A percentile compares a stretch with the other conserved stretches of the same genome.
Conservation (phyloP, 1,140 invertebrate genomes). For the Trialeurodes vaporariorum region DNA sequence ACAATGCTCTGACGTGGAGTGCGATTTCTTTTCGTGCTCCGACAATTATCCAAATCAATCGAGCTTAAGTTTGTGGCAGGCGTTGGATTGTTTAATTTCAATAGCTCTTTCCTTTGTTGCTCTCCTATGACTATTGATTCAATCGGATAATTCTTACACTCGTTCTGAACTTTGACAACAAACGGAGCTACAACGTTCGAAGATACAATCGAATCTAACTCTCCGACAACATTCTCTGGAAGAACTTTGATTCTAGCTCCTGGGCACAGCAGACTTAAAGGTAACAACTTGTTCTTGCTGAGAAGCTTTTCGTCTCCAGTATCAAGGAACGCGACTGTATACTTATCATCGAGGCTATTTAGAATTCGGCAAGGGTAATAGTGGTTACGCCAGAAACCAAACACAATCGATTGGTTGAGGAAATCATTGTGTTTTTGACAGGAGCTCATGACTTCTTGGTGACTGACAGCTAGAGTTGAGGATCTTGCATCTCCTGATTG, state of each 20-base stretch:
- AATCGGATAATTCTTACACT: background rate
- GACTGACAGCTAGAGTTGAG: background rate
- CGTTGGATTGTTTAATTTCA: background rate
- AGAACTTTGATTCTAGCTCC: no score
- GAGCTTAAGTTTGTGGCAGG: background rate
- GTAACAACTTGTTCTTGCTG: background rate
- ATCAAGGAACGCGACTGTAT: background rate
- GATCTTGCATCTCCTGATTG: background rate
- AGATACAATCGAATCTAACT: no score
- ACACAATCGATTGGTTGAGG: background rate
- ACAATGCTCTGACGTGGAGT: background rate
- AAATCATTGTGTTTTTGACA: background rate
- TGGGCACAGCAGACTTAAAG: no score
- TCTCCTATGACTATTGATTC: background rate
- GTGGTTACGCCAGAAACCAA: background rate
- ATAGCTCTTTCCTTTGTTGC: background rate
- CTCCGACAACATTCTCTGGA: no score
- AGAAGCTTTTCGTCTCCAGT: background rate
- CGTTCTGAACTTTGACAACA: background rate
- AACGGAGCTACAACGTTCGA: background rate
- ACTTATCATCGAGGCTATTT: background rate
- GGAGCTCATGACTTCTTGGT: background rate
- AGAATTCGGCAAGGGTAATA: background rate
- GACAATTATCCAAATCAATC: background rate
- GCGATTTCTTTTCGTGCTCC: background rate